Percentiles rank a stretch among this genome's conserved stretches.
Conservation (phyloP, 2,797 vertebrate genomes). For the Leptodactylus fallax region DNA sequence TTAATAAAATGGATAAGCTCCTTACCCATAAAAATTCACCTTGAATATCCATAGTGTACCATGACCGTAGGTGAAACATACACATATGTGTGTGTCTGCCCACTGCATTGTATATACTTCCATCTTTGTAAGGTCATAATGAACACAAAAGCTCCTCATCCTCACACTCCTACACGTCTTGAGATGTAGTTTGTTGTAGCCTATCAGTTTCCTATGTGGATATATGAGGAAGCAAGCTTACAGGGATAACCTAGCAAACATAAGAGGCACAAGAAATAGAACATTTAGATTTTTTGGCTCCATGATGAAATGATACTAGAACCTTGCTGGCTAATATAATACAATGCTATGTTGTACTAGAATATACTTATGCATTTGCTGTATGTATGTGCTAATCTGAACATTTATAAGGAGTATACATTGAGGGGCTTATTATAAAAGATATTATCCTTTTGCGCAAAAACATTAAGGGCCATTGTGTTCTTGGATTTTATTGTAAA, state of each 20-base stretch:
- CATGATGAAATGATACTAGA: not conserved
- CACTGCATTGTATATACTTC: constrained; percentile 16
- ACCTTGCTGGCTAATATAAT: constrained; percentile 17
- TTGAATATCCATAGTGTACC: not conserved
- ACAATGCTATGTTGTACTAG: constrained; percentile 13
- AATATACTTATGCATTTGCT: not conserved
- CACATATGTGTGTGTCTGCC: not conserved
- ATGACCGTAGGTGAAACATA: not conserved
- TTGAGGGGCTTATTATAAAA: not conserved
- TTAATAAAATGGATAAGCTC: not conserved
- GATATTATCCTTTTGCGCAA: not conserved
- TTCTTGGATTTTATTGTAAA: not conserved
- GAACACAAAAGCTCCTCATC: not conserved
- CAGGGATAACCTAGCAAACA: not conserved
- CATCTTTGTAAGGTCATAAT: not conserved
- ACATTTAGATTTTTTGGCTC: not conserved
- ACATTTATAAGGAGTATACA: constrained; percentile 4
- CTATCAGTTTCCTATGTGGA: constrained; percentile 7
- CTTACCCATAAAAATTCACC: not conserved
- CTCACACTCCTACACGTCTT: not conserved
- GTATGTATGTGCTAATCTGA: not conserved
- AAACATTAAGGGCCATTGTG: not conserved
- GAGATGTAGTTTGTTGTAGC: not conserved
- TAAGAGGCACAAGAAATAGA: constrained; percentile 25
- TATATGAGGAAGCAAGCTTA: not conserved